These are phyloP conservation scores for Anoplius nigerrimus DNA, from an alignment of 2,888 invertebrate species.

Conservation along the genomic window DNA sequence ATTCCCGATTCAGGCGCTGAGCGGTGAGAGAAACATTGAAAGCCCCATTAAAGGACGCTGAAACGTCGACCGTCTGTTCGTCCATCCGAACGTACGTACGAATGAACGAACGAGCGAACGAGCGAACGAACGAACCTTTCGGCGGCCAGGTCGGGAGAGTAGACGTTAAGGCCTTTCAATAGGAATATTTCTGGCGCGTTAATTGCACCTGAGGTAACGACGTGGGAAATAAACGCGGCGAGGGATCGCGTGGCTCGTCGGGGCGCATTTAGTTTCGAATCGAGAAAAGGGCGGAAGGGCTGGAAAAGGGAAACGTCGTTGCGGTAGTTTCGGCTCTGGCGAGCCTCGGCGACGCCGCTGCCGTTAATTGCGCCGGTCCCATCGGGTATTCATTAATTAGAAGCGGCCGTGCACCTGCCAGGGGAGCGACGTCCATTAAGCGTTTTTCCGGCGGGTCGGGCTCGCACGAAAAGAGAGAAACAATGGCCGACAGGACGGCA, in stretches of 20 bases:
- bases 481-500: constrained; percentile 20
- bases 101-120: too few species aligned
- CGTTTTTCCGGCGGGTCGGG: constrained; percentile 24
- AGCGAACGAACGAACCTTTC: too few species aligned
- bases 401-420: constrained; percentile 17
- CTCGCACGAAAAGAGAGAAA: constrained; percentile 14
- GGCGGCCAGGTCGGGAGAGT: too few species aligned
- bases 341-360: constrained; percentile 22
- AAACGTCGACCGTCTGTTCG: too few species aligned
- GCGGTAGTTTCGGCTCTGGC: constrained; percentile 22
- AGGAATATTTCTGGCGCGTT: too few species aligned
- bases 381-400: constrained; percentile 53
- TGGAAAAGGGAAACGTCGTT: constrained; percentile 13
- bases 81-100: too few species aligned
- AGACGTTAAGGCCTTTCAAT: constrained; percentile 12
- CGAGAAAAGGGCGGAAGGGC: neutral
- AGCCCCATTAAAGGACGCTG: too few species aligned
- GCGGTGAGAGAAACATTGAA: constrained; percentile 9
- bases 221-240: neutral
- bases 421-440: constrained; percentile 28
- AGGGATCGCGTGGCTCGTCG: neutral
- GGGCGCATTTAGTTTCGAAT: too few species aligned
- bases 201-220: too few species aligned
- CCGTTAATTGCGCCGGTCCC: constrained; percentile 44
- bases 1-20: too few species aligned